These are phyloP conservation scores for Periphyllus acericola DNA, from an alignment of 2,888 invertebrate genomes.

Conservation along the genomic window DNA sequence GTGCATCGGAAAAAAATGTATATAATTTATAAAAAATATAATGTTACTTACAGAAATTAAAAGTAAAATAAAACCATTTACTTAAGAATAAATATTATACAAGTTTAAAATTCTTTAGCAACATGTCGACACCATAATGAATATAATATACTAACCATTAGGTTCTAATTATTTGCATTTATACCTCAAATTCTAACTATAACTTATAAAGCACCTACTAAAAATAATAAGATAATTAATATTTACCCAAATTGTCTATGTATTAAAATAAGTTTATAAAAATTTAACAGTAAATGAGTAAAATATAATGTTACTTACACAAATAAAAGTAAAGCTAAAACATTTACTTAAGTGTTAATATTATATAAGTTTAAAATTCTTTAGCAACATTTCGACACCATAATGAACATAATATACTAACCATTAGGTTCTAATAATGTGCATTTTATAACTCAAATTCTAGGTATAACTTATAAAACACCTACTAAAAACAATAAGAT, in stretches of 20 bases:
- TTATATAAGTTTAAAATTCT: conserved; percentile 44
- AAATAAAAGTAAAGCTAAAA: too few relatives aligned
- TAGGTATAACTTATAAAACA: neutral
- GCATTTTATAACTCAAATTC: conserved; percentile 7
- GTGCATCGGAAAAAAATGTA: neutral
- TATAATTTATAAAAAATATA: neutral
- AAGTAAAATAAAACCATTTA: conserved; percentile 22
- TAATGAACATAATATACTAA: conserved; percentile 19
- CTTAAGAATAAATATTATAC: conserved; percentile 9
- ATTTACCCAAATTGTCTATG: too few relatives aligned
- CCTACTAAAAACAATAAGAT: neutral
- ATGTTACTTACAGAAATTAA: conserved; percentile 25
- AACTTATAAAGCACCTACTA: too few relatives aligned
- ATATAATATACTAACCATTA: conserved; percentile 13
- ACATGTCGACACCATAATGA: conserved; percentile 53
- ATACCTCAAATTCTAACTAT: neutral
- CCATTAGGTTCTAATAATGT: conserved; percentile 58
- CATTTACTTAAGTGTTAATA: too few relatives aligned
- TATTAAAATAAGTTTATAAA: too few relatives aligned
- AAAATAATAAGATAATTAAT: conserved; percentile 11
- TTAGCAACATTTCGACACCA: conserved; percentile 55
- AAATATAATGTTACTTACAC: too few relatives aligned
- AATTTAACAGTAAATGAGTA: too few relatives aligned
- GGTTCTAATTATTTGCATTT: conserved; percentile 57
- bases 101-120: conserved; percentile 48